phyloP scores from a whole-genome alignment of 2,888 invertebrate species.

The Caradrina clavipalpis region DNA sequence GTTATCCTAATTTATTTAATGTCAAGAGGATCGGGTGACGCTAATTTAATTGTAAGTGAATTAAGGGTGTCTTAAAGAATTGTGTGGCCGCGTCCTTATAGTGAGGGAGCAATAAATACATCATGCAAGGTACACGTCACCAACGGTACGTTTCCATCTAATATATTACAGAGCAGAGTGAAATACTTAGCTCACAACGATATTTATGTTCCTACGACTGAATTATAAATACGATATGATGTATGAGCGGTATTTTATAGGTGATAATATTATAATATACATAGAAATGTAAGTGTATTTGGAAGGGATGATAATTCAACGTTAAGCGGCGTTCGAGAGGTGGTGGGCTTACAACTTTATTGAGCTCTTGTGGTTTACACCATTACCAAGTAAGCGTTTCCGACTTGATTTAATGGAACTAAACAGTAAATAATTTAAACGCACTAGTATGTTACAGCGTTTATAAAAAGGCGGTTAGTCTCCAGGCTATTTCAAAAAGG shows the following conservation, averaged over 20 bases:
- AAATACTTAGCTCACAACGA: conserved; percentile 78
- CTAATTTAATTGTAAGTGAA: conserved; percentile 85
- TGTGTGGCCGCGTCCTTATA: conserved; percentile 70
- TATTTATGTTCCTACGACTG: conserved; percentile 75
- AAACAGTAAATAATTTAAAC: not conserved
- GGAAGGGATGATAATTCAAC: conserved; percentile 22
- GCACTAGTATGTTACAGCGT: not conserved
- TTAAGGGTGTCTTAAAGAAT: conserved; percentile 82
- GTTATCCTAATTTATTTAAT: conserved; percentile 84
- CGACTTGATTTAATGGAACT: not conserved
- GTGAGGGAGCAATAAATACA: conserved; percentile 81
- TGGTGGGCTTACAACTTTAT: not conserved
- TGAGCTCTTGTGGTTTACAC: not conserved
- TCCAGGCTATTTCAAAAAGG: not conserved
- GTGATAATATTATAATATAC: conserved; percentile 48
- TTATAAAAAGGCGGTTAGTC: not conserved
- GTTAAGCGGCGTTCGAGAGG: conserved; percentile 8
- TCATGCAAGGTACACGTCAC: conserved; percentile 75
- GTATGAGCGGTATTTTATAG: conserved; percentile 54
- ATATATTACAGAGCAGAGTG: conserved; percentile 78
- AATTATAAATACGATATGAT: conserved; percentile 67
- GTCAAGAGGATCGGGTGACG: conserved; percentile 81
- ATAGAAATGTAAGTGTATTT: conserved; percentile 24
- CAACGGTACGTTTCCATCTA: conserved; percentile 74
- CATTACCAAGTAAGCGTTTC: not conserved